Percentiles rank a stretch among this genome's conserved stretches.
These are phyloP conservation scores for Malurus alboscapulatus DNA, from an alignment of 2,113 vertebrate species.

Conservation along the genomic window DNA sequence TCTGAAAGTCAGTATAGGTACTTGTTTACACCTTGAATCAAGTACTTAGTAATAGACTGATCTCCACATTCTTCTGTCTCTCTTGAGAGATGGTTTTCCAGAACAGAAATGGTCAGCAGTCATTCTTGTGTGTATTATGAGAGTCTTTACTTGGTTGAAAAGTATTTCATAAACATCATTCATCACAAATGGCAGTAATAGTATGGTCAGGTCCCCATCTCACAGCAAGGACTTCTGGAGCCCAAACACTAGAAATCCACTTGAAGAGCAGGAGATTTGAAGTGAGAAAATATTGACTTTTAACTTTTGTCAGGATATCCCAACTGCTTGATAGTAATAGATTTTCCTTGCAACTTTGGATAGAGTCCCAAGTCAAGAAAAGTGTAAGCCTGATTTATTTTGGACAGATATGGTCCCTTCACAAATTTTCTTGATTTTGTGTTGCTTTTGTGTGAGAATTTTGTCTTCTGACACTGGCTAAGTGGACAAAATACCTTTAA, in stretches of 20 bases:
- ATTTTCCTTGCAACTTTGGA: not conserved
- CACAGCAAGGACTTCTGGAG: not conserved
- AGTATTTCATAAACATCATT: not conserved
- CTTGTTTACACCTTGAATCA: not conserved
- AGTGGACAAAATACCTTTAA: not conserved
- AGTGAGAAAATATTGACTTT: not conserved
- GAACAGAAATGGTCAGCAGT: not conserved
- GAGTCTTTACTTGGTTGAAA: not conserved
- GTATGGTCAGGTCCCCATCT: not conserved
- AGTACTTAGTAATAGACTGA: not conserved
- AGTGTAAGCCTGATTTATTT: not conserved
- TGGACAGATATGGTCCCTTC: not conserved
- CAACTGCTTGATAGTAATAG: not conserved
- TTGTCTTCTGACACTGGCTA: not conserved
- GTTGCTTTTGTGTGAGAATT: not conserved
- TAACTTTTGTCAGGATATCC: not conserved
- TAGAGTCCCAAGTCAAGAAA: not conserved
- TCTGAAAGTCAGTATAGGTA: not conserved
- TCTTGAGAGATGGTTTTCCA: not conserved
- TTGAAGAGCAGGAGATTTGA: not conserved
- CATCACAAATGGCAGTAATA: not conserved
- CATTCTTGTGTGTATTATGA: not conserved
- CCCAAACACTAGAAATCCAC: not conserved
- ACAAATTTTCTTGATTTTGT: not conserved
- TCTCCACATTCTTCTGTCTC: not conserved